phyloP scores from a whole-genome alignment of 2,113 vertebrate genomes.

The Sciurus niger region DNA sequence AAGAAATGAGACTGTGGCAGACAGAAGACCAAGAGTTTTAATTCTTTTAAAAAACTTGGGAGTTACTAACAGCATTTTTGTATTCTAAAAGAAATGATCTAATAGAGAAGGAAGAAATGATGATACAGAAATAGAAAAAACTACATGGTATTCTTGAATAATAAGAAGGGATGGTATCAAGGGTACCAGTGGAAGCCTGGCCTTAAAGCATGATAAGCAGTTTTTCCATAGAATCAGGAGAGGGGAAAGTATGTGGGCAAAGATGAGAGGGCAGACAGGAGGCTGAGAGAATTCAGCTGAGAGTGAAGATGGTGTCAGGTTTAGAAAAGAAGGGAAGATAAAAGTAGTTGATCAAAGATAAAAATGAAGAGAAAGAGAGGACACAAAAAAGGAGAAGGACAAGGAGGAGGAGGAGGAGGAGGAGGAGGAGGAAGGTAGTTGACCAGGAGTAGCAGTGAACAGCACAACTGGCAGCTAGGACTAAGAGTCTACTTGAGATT shows the following conservation, averaged over 20 bases:
- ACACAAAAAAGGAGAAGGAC: not conserved
- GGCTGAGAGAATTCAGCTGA: not conserved
- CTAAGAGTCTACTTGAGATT: not conserved
- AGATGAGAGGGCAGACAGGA: not conserved
- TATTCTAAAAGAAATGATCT: not conserved
- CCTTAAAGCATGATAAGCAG: not conserved
- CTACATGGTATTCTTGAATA: not conserved
- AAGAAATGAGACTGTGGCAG: not conserved
- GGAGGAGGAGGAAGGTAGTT: fast-evolving
- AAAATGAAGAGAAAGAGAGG: not conserved
- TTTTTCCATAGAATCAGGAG: no score
- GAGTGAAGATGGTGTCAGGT: not conserved
- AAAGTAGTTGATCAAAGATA: not conserved
- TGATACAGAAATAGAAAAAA: not conserved
- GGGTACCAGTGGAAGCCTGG: not conserved
- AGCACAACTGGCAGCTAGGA: not conserved
- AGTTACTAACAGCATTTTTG: not conserved
- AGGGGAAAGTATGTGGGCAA: not conserved
- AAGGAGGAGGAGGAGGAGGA: not conserved
- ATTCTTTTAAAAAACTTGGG: not conserved
- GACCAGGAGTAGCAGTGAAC: not conserved
- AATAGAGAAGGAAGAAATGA: not conserved
- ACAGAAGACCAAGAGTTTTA: not conserved
- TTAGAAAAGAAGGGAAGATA: not conserved
- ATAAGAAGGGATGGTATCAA: not conserved